Evolutionary conservation across 1,140 invertebrate species (phyloP), one percentile per base, ranked within the genome.

Genomic region (Drosophila varians): DNA sequence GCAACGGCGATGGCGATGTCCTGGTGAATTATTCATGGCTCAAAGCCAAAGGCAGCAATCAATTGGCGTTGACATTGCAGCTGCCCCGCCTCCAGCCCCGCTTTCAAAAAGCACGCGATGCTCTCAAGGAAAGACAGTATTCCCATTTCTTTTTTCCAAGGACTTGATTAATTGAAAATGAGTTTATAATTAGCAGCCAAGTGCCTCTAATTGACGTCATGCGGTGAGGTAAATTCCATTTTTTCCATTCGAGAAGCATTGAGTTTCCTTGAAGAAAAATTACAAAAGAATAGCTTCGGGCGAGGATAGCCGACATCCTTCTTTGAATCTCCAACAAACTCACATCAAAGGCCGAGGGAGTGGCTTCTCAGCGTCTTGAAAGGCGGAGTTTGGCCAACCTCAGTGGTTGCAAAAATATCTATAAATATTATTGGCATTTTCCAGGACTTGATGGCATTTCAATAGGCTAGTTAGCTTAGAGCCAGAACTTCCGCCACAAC

Each of bases 141-240:
- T 62, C 58, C 51, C 43, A 60, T 66, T 65, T 40, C 2, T 21
- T 21, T 31, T 57, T 57, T 51, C 40, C 45, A 38, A 52, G 56
- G 40, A 53, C 55, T 75, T 87, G 83, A 87, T 77, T 87, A 87
- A 87, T 87, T 74, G 83, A 75, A 88, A 82, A 88, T 77, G 70
- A 88, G 83, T 76, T 72, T 74, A 84, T 74, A 86, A 86, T 87
- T 88, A 82, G 62, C 76, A 48, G 71, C 25, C 47, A 64, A 75
- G 53, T 66, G 53, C 62, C 42, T 42, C 19, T 58, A 76, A 74
- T 74, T 77, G 68, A 72, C 46, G 28, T 53, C 73, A 76, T 58
- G 49, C 14, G 38, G 40, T 26, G 65, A 23, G 26, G 14, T 68
- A 25, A 43, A 66, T 66, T 65, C 18, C 26, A 46, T 26, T 31